A percentile compares a stretch with the other conserved stretches of the same genome.
phyloP scores from a whole-genome alignment of 1,140 invertebrate genomes.

The Aricia agestis region DNA sequence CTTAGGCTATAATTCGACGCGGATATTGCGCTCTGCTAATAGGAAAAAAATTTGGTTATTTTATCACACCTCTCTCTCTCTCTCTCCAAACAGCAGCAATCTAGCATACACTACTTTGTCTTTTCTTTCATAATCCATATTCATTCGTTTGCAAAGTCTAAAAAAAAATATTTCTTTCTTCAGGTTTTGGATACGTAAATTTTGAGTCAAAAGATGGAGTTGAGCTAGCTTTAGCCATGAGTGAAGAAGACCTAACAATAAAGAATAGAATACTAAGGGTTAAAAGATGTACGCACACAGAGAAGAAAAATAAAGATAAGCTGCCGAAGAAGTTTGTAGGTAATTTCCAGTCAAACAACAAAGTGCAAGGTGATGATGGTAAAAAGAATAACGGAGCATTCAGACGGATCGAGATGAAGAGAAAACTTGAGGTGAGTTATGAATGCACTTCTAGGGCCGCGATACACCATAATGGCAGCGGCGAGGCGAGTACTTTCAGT shows the following conservation, averaged over 20 bases:
- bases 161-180: slow-evolving; percentile 25
- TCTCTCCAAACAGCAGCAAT: too few species aligned
- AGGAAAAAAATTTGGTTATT: too few species aligned
- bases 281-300: slow-evolving; percentile 49
- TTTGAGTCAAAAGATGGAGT: slow-evolving; percentile 79
- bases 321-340: background rate
- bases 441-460: too few species aligned
- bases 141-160: background rate
- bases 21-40: too few species aligned
- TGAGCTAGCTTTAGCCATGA: slow-evolving; percentile 78
- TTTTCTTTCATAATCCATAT: too few species aligned
- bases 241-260: slow-evolving; percentile 73
- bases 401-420: slow-evolving; percentile 59
- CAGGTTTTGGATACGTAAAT: slow-evolving; percentile 80
- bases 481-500: too few species aligned
- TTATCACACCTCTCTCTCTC: too few species aligned
- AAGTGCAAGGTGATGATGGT: background rate
- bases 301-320: slow-evolving; percentile 25
- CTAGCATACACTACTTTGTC: too few species aligned
- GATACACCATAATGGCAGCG: too few species aligned
- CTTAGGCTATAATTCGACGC: too few species aligned
- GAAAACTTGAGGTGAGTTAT: slow-evolving; percentile 44
- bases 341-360: background rate
- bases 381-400: slow-evolving; percentile 43
- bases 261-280: slow-evolving; percentile 67